These are phyloP conservation scores for Cyanoramphus novaezelandiae DNA, from an alignment of 2,113 vertebrate genomes.

Conservation along the genomic window DNA sequence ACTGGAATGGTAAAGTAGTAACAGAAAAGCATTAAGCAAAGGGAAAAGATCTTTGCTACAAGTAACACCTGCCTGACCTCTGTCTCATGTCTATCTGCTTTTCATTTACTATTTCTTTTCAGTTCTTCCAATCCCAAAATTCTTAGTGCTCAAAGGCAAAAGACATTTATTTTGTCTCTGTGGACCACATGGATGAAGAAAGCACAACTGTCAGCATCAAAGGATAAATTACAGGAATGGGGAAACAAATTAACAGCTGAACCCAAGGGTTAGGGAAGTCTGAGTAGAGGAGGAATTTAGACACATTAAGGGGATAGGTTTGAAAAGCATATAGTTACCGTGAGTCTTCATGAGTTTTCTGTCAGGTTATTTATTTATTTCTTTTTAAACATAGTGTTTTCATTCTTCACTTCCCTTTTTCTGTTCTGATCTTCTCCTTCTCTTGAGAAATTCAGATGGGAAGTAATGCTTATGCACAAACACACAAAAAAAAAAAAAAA, in stretches of 20 bases:
- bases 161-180: not conserved
- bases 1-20: not conserved
- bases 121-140: not conserved
- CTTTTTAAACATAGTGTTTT: not conserved
- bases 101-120: not conserved
- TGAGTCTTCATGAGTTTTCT: not conserved
- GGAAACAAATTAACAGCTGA: not conserved
- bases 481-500: not conserved
- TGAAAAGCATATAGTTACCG: not conserved
- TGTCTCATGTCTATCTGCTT: not conserved
- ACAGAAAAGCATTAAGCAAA: not conserved
- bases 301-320: not conserved
- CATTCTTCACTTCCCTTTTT: not conserved
- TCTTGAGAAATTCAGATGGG: not conserved
- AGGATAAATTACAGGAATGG: not conserved
- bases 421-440: not conserved
- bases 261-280: not conserved
- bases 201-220: not conserved
- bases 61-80: not conserved
- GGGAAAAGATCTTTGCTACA: not conserved
- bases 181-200: not conserved
- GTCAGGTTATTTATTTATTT: not conserved
- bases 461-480: not conserved
- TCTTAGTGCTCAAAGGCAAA: not conserved
- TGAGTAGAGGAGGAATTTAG: not conserved